phyloP scores from a whole-genome alignment of 2,888 invertebrate species.

The Plagodis dolabraria region DNA sequence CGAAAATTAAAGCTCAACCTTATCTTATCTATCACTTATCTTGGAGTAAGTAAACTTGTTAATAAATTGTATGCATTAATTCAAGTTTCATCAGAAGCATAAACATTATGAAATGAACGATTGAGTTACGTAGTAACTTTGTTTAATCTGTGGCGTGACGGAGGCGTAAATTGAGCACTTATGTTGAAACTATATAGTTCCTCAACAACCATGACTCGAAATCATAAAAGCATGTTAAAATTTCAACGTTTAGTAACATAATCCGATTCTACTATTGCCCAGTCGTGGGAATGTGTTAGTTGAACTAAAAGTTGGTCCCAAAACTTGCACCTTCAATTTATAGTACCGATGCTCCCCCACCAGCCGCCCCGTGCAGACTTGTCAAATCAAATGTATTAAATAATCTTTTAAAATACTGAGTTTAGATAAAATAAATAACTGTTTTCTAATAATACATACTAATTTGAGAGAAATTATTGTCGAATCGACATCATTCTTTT shows the following conservation, averaged over 20 bases:
- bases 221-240: conserved; percentile 10
- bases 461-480: too few species aligned
- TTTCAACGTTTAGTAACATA: neutral
- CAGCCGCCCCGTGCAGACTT: too few species aligned
- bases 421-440: too few species aligned
- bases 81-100: neutral
- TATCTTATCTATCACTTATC: too few species aligned
- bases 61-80: too few species aligned
- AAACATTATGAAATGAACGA: neutral
- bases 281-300: neutral
- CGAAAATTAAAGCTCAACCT: too few species aligned
- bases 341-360: too few species aligned
- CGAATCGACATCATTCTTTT: neutral
- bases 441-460: too few species aligned
- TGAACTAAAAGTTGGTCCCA: neutral
- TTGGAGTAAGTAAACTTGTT: too few species aligned
- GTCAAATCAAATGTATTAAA: neutral
- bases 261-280: conserved; percentile 1
- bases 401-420: too few species aligned
- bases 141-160: conserved; percentile 19
- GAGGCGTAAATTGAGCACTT: conserved; percentile 23
- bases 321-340: too few species aligned
- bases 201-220: conserved; percentile 4
- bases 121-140: conserved; percentile 15
- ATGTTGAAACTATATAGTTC: conserved; percentile 8